Evolutionary conservation across 2,113 vertebrate species (phyloP).

Genomic region (Leptodactylus fuscus): DNA sequence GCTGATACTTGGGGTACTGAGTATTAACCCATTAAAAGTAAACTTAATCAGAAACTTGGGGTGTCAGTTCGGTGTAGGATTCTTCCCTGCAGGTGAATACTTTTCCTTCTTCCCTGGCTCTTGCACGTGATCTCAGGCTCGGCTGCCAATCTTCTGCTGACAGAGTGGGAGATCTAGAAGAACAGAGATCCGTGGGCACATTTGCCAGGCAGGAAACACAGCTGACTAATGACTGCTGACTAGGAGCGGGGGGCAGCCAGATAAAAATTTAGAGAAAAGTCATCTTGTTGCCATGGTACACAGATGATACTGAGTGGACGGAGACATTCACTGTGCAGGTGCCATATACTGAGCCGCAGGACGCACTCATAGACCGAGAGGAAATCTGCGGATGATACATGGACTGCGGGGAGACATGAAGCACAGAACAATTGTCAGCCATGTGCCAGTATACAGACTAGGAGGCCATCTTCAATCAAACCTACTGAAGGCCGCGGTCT

Average conservation of each 20-base stretch:
- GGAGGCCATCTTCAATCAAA: background rate
- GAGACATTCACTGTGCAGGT: background rate
- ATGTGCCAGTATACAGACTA: background rate
- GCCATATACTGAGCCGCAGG: background rate
- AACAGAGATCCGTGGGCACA: background rate
- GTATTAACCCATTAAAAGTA: background rate
- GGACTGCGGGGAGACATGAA: too few relatives aligned
- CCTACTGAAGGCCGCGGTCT: background rate
- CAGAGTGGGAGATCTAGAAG: background rate
- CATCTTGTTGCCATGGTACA: background rate
- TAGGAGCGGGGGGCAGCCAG: background rate
- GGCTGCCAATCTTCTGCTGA: background rate
- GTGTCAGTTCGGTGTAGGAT: background rate
- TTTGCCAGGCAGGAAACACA: background rate
- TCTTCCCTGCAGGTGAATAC: background rate
- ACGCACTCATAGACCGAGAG: background rate
- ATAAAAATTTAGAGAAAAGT: background rate
- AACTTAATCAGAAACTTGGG: too few relatives aligned
- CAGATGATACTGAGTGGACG: background rate
- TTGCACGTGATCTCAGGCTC: background rate
- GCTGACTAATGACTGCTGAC: constrained; percentile 24
- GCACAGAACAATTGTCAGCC: background rate
- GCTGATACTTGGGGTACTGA: background rate
- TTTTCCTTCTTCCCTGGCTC: background rate
- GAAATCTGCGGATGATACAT: background rate